Evolutionary conservation across 92 coral and sea anemone genomes (phyloP).

Genomic region (Umimayanthus chanpuru): DNA sequence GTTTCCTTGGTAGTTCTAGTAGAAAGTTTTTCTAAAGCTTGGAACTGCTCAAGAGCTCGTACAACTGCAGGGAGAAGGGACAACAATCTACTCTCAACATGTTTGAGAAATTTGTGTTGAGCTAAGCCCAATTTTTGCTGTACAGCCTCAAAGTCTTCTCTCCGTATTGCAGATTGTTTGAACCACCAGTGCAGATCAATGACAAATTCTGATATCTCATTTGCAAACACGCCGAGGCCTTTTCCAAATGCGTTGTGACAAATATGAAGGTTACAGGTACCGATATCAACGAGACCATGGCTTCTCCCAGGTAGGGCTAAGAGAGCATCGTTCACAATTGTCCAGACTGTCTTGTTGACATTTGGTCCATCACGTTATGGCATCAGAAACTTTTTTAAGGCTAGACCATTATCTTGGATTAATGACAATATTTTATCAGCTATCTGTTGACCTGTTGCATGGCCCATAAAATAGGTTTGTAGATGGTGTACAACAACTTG

Average conservation of each 20-base stretch:
- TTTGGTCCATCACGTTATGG: conserved; percentile 59
- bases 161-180: conserved; percentile 48
- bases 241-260: conserved; percentile 61
- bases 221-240: conserved; percentile 53
- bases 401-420: conserved; percentile 59
- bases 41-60: conserved; percentile 45
- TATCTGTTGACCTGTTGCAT: conserved; percentile 59
- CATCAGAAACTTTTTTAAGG: conserved; percentile 51
- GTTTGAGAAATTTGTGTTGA: conserved; percentile 51
- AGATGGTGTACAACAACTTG: conserved; percentile 62
- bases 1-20: conserved; percentile 36
- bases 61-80: conserved; percentile 52
- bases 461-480: conserved; percentile 60
- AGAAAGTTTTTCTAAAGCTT: conserved; percentile 50
- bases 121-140: conserved; percentile 53
- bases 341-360: conserved; percentile 57
- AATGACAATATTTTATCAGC: conserved; percentile 43
- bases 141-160: conserved; percentile 55
- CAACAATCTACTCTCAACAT: conserved; percentile 59
- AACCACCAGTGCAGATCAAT: conserved; percentile 52
- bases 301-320: conserved; percentile 43
- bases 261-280: conserved; percentile 64
- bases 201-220: conserved; percentile 56
- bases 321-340: conserved; percentile 48
- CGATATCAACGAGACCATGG: conserved; percentile 57